Base-by-base conservation (phyloP, 2,888 invertebrate species). In the Macaria notata region DNA sequence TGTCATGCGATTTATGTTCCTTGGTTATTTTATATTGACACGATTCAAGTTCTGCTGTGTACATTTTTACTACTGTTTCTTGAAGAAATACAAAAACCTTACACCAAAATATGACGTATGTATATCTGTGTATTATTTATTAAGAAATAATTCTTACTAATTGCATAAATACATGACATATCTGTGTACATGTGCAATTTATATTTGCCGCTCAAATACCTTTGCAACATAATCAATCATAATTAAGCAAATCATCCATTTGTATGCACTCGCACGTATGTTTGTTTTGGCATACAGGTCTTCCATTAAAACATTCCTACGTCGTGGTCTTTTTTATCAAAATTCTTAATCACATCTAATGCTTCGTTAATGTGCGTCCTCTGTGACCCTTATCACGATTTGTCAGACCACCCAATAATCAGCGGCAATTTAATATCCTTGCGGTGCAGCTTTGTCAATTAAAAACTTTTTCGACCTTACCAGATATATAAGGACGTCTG, bases 381-480 rank as follows among this genome's bases (percentile, higher is more conserved):
- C 33, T 29, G 46, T 50, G 59, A 59, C 59, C 54, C 53, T 54
- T 49, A 46, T 49, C 57, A 49, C 38, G 43, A 47, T 50, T 54
- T 41, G 43, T 47, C 50, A 46, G 54, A 59, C 59, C 49, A 59
- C 54, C 59, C 46, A 59, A 54, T 58, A 49, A 58, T 47, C 49
- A 45, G 36, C 8, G n/a, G 46, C 49, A 59, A 59, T 59, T 57
- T 33, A 57, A 49, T 57, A 57, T n/a, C 42, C 9, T 42, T 47
- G 54, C 59, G 59, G 54, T 51, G 7, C 50, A 31, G 39, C 50
- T 59, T 59, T 54, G 49, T 38, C 42, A 58, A 54, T 54, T 54
- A 61, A 62, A 64, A 68, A 48, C 48, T 29, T 9, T 50, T 50
- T 54, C 47, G 43, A 59, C 54, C 50, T 59, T 50, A 31, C 4